Evolutionary conservation across 1,140 invertebrate genomes (phyloP).

Genomic region (Plodia interpunctella): DNA sequence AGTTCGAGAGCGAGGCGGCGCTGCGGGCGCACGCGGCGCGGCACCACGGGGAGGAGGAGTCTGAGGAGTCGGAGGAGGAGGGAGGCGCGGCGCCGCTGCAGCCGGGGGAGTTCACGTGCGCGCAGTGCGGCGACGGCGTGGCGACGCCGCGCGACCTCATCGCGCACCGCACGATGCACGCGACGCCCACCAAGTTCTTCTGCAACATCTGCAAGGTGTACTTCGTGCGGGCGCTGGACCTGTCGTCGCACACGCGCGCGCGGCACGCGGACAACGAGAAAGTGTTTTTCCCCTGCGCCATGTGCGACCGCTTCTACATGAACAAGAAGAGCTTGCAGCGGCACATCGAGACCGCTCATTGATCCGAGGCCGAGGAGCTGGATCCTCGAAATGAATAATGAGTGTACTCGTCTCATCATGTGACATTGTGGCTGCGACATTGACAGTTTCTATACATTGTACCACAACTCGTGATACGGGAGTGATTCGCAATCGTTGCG

Average conservation of each 20-base stretch:
- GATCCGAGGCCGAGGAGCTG: constrained; percentile 26
- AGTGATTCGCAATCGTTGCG: background rate
- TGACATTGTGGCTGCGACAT: background rate
- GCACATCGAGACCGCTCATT: constrained; percentile 71
- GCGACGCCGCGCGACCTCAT: constrained; percentile 67
- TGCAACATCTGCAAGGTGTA: constrained; percentile 79
- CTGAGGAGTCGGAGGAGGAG: constrained; percentile 55
- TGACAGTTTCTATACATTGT: background rate
- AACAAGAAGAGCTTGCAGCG: constrained; percentile 75
- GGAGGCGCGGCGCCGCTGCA: constrained; percentile 26
- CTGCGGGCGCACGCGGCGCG: constrained; percentile 38
- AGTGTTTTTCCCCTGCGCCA: constrained; percentile 71
- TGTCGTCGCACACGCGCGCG: constrained; percentile 77
- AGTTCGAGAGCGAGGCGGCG: constrained; percentile 42
- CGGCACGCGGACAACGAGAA: constrained; percentile 73
- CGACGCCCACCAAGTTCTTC: constrained; percentile 65
- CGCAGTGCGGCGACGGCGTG: constrained; percentile 67
- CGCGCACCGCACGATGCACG: constrained; percentile 68
- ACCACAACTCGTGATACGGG: background rate
- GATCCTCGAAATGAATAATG: constrained; percentile 4
- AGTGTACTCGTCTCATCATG: background rate
- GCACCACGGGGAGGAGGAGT: constrained; percentile 53
- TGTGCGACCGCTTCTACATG: constrained; percentile 74
- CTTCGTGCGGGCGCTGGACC: constrained; percentile 74
- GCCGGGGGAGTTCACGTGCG: constrained; percentile 63